Evolutionary conservation across 2,888 invertebrate genomes (phyloP).

Genomic region (Bombyx huttoni): DNA sequence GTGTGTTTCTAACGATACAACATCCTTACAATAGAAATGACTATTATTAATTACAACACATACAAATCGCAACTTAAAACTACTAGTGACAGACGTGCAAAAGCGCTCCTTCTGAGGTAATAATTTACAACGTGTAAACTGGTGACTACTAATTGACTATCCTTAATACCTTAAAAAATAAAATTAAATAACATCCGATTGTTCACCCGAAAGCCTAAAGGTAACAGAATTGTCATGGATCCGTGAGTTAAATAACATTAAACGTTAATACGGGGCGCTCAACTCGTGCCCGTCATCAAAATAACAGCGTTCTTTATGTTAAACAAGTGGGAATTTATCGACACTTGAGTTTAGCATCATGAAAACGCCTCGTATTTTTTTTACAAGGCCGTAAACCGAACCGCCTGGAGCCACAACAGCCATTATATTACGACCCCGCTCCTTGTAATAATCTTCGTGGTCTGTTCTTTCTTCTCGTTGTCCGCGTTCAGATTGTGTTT

Average conservation of each 20-base stretch:
- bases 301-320: slow-evolving; percentile 41
- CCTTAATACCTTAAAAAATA: slow-evolving; percentile 19
- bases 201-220: slow-evolving; percentile 40
- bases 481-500: slow-evolving; percentile 44
- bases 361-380: slow-evolving; percentile 48
- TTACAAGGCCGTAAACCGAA: slow-evolving; percentile 45
- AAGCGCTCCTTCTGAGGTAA: slow-evolving; percentile 69
- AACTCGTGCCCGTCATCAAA: slow-evolving; percentile 23
- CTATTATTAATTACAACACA: slow-evolving; percentile 37
- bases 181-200: slow-evolving; percentile 33
- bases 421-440: slow-evolving; percentile 66
- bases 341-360: slow-evolving; percentile 42
- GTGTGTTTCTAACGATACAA: not conserved
- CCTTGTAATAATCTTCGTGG: slow-evolving; percentile 59
- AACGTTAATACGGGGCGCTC: slow-evolving; percentile 18
- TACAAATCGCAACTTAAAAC: slow-evolving; percentile 19
- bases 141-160: slow-evolving; percentile 69
- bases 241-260: slow-evolving; percentile 17
- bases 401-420: slow-evolving; percentile 28
- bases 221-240: slow-evolving; percentile 57
- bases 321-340: slow-evolving; percentile 35
- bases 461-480: slow-evolving; percentile 47
- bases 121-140: slow-evolving; percentile 64
- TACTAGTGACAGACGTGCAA: slow-evolving; percentile 61
- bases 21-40: slow-evolving; percentile 1